Percentiles rank a stretch among this genome's conserved stretches.
Evolutionary conservation across 1,140 invertebrate species (phyloP).

Genomic region (Conus betulinus): DNA sequence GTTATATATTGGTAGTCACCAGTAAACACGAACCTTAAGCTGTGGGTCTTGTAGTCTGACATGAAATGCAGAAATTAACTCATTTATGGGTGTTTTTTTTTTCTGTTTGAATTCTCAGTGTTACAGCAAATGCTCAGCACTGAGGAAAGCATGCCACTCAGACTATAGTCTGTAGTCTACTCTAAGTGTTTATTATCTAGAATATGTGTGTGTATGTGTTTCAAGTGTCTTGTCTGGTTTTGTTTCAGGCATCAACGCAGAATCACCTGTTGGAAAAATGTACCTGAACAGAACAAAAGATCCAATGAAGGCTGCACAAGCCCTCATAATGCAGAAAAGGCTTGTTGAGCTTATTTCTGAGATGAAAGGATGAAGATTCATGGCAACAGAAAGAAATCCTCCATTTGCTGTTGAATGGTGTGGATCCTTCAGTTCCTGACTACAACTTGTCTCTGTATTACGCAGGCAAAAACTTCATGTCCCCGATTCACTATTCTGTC

Average conservation of each 20-base stretch:
- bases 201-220: too few relatives aligned
- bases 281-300: neutral
- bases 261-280: neutral
- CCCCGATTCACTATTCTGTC: constrained; percentile 3
- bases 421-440: neutral
- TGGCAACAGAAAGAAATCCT: neutral
- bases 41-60: too few relatives aligned
- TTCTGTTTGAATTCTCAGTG: too few relatives aligned
- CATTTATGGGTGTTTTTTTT: too few relatives aligned
- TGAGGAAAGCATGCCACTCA: too few relatives aligned
- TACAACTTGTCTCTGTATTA: constrained; percentile 14
- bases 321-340: neutral
- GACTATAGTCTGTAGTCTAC: too few relatives aligned
- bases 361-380: neutral
- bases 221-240: neutral
- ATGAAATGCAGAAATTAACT: too few relatives aligned
- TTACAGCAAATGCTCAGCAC: too few relatives aligned
- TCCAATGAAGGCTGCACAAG: neutral
- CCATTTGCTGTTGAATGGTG: neutral
- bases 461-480: neutral
- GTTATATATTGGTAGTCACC: too few relatives aligned
- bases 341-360: neutral
- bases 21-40: too few relatives aligned
- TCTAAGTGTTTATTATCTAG: too few relatives aligned
- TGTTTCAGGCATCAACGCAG: neutral